Evolutionary conservation across 2,113 vertebrate genomes (phyloP).

Genomic region (Centropristis striata): DNA sequence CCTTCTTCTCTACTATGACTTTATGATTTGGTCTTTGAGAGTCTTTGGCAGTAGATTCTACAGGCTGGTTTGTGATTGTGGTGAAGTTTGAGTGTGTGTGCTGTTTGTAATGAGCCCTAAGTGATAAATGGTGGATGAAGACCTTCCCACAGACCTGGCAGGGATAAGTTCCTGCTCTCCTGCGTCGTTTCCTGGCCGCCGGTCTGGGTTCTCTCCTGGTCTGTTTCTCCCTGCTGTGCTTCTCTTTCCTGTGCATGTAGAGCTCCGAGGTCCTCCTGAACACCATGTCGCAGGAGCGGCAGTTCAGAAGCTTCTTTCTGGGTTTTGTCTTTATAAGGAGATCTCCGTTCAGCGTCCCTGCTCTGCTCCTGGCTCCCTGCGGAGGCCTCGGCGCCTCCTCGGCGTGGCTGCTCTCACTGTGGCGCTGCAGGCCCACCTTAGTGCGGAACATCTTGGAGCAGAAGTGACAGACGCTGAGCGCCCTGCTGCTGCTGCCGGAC

Average conservation of each 20-base stretch:
- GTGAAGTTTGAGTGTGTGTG: constrained; percentile 32
- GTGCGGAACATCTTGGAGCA: constrained; percentile 68
- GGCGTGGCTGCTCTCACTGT: constrained; percentile 48
- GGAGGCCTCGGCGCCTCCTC: not conserved
- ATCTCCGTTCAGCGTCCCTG: not conserved
- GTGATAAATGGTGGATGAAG: constrained; percentile 81
- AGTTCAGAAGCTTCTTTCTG: constrained; percentile 61
- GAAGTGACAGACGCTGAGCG: constrained; percentile 38
- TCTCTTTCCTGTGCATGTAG: constrained; percentile 79
- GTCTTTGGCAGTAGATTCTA: constrained; percentile 30
- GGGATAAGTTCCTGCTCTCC: constrained; percentile 52
- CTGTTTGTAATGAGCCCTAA: constrained; percentile 70
- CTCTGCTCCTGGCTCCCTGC: not conserved
- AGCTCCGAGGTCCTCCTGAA: constrained; percentile 77
- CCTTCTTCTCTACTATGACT: not conserved
- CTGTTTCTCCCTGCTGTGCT: constrained; percentile 74
- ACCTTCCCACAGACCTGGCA: constrained; percentile 80
- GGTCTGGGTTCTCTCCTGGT: constrained; percentile 37
- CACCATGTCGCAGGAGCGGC: constrained; percentile 82
- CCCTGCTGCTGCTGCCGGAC: constrained; percentile 13
- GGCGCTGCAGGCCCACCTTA: constrained; percentile 59
- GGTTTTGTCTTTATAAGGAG: constrained; percentile 6
- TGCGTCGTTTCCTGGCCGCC: constrained; percentile 28
- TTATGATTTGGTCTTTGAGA: constrained; percentile 14
- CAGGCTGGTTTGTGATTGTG: not conserved